Evolutionary conservation across 2,888 invertebrate species (phyloP), one percentile per base, ranked within the genome.

Genomic region (Chesias legatella): DNA sequence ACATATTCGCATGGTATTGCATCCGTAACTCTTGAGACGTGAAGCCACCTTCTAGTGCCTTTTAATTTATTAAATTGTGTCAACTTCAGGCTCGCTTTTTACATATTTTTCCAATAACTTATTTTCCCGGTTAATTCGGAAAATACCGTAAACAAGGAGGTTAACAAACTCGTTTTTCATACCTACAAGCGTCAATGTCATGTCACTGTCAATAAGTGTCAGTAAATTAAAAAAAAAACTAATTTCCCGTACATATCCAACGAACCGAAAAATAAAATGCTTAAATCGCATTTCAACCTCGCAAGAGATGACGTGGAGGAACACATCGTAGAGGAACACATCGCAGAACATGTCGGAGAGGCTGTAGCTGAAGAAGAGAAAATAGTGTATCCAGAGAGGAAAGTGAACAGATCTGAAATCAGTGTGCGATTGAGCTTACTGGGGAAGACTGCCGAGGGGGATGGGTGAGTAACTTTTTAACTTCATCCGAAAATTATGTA

Each of bases 261-360:
- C n/a, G n/a, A n/a, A 5, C 7, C n/a, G 22, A 35, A n/a, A 7
- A 17, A 17, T 9, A 34, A 51, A 44, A 82, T 82, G 79, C 53
- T 85, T 5, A 78, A 76, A 67, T 83, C 84, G 0, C 72, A 64
- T 48, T 79, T 79, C 23, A 64, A 77, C 6, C 48, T 64, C 13
- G 8, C 32, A 29, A 10, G 5, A 11, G 43, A 31, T 1, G 24
- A 38, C 1, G 51, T 33, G 0, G 48, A 53, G 0, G 38, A 28
- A 10, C 20, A 20, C 22, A n/a, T 29, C 0, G 50, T 39, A 8
- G 51, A 41, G 1, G 51, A 41, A 1, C 33, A 23, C 1, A 7
- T 24, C 0, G 22, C 6, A 0, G 22, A 20, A 1, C 44, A 41
- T 1, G 46, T 33, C 9, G 56, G 47, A 11, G 61, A 62, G 21